These are phyloP conservation scores for Lycocerus yunnanus DNA, from an alignment of 2,888 invertebrate species.

Conservation along the genomic window DNA sequence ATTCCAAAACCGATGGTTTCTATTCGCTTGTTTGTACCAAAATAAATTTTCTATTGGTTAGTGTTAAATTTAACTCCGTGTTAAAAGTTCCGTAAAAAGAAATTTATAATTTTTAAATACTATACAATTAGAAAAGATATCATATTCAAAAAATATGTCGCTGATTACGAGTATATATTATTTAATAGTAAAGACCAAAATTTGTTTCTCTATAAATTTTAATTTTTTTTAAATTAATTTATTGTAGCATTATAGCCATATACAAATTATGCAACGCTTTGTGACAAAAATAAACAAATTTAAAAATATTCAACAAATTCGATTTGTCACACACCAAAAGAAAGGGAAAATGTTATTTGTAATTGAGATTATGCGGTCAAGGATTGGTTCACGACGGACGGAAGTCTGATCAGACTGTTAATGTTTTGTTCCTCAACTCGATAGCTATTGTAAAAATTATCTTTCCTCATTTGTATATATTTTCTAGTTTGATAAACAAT, in stretches of 20 bases:
- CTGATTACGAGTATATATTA: too few species aligned
- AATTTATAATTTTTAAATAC: too few species aligned
- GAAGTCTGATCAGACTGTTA: slow-evolving; percentile 31
- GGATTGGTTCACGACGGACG: slow-evolving; percentile 39
- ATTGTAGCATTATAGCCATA: neutral
- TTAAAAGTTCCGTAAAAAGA: too few species aligned
- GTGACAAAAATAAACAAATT: neutral
- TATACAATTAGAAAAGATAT: too few species aligned
- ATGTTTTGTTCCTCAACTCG: slow-evolving; percentile 24
- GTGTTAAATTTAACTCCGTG: too few species aligned
- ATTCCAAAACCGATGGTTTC: too few species aligned
- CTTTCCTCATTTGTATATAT: neutral
- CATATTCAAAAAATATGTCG: too few species aligned
- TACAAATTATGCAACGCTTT: neutral
- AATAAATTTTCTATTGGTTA: too few species aligned
- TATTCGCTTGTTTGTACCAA: too few species aligned
- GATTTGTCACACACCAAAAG: slow-evolving; percentile 18
- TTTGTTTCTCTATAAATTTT: neutral
- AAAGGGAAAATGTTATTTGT: slow-evolving; percentile 37
- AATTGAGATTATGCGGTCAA: slow-evolving; percentile 52
- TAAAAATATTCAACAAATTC: slow-evolving; percentile 16
- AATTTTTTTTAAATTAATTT: neutral
- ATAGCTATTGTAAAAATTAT: neutral
- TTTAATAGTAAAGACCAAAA: too few species aligned
- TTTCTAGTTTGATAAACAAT: neutral